phyloP scores from a whole-genome alignment of 1,140 invertebrate species.

The Tetranychus urticae region DNA sequence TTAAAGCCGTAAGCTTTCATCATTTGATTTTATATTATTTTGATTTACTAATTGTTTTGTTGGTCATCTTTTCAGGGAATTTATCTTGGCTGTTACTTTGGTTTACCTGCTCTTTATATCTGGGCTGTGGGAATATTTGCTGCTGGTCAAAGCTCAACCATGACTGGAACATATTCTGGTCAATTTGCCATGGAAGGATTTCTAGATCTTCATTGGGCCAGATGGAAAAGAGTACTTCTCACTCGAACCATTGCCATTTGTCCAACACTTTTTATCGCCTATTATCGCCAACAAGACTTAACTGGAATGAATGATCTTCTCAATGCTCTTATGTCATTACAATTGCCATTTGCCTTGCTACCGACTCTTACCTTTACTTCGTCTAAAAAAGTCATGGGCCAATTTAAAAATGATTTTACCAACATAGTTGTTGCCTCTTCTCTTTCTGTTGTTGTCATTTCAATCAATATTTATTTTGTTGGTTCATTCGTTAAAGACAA shows the following conservation, averaged over 20 bases:
- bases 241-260: constrained; percentile 19
- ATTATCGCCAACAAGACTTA: constrained; percentile 8
- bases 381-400: constrained; percentile 5
- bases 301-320: constrained; percentile 8
- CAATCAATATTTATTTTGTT: constrained; percentile 10
- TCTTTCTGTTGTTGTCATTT: constrained; percentile 7
- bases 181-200: constrained; percentile 18
- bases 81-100: constrained; percentile 14
- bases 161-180: constrained; percentile 28
- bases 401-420: constrained; percentile 3
- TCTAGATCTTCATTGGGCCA: constrained; percentile 22
- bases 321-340: constrained; percentile 8
- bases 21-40: constrained; percentile 14
- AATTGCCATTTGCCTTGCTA: constrained; percentile 8
- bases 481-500: constrained; percentile 2
- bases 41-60: neutral
- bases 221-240: constrained; percentile 23
- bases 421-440: constrained; percentile 2
- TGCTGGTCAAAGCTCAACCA: constrained; percentile 31
- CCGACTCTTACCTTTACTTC: constrained; percentile 7
- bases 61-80: constrained; percentile 4
- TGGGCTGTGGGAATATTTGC: constrained; percentile 33
- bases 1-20: constrained; percentile 31
- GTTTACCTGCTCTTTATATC: constrained; percentile 22
- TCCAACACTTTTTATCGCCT: constrained; percentile 20